These are phyloP conservation scores for Rhinoraja longicauda DNA, from an alignment of 2,797 vertebrate species.

Conservation along the genomic window DNA sequence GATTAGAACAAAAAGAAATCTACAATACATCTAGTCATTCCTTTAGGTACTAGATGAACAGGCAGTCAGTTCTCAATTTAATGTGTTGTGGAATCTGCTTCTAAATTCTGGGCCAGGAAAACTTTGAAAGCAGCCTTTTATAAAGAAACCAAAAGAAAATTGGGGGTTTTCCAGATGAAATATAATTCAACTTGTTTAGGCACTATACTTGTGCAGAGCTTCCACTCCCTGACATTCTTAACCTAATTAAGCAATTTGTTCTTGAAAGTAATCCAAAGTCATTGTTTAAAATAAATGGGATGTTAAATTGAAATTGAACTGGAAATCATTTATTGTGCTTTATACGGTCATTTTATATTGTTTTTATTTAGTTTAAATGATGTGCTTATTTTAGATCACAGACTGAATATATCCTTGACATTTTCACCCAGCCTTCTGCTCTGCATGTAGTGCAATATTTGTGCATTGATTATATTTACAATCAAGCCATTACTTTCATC, in stretches of 20 bases:
- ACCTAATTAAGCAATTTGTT: neutral
- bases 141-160: constrained; percentile 25
- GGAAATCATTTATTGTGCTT: neutral
- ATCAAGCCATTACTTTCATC: too few species aligned
- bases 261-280: neutral
- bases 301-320: neutral
- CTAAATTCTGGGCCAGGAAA: constrained; percentile 4
- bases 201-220: neutral
- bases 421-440: too few species aligned
- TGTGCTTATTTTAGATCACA: neutral
- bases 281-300: neutral
- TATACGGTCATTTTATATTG: neutral
- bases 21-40: constrained; percentile 20
- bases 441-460: too few species aligned
- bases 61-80: constrained; percentile 3
- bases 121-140: neutral
- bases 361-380: neutral
- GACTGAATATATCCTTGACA: neutral
- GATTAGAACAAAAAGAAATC: constrained; percentile 5
- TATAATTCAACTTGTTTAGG: constrained; percentile 9
- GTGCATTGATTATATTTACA: too few species aligned
- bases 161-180: neutral
- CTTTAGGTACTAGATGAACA: constrained; percentile 26
- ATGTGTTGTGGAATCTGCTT: neutral
- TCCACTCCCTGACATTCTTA: constrained; percentile 2